Base-by-base conservation (phyloP, 1,140 invertebrate species). In the Ylistrum balloti region DNA sequence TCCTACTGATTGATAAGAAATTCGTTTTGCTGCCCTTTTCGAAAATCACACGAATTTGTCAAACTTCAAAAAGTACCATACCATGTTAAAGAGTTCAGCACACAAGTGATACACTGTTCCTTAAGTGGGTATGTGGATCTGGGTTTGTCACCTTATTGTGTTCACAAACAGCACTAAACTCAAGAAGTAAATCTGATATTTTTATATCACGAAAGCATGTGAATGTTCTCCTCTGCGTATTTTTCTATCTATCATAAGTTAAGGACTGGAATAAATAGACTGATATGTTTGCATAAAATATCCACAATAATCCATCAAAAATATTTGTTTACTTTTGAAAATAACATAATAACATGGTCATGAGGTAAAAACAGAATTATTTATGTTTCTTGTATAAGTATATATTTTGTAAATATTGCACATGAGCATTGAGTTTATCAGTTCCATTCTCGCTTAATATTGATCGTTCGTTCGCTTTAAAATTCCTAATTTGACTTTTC, bases 231-330 rank as follows among this genome's bases (percentile, higher is more conserved):
- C 56, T 17, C 56, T n/a, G 11, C 2, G 1, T 74, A 17, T 38
- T 38, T 38, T 13, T 38, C n/a, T 74, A 5, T 28, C 11, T 74
- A 38, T 7, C 5, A 38, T 28, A 74, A 22, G 56, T 74, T 74
- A 74, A 28, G 3, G 56, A 74, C 22, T 74, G 5, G 5, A 74
- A 28, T 74, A 56, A 56, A 56, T 56, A 56, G 17, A 20, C 45
- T 74, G 56, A 74, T 74, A 74, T 74, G 56, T 74, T 74, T 74
- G 56, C 56, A 74, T 74, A 74, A n/a, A 48, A 74, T 74, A 74
- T 74, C 56, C 56, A 74, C n/a, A 74, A 74, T 74, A 28, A n/a
- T 74, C n/a, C 56, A 74, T 74, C 56, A 74, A 74, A 74, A 74
- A 74, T 74, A 74, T 74, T n/a, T 74, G 20, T 74, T 74, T 74